These are phyloP conservation scores for Sweltsa coloradensis DNA, from an alignment of 1,140 invertebrate genomes.

Conservation along the genomic window DNA sequence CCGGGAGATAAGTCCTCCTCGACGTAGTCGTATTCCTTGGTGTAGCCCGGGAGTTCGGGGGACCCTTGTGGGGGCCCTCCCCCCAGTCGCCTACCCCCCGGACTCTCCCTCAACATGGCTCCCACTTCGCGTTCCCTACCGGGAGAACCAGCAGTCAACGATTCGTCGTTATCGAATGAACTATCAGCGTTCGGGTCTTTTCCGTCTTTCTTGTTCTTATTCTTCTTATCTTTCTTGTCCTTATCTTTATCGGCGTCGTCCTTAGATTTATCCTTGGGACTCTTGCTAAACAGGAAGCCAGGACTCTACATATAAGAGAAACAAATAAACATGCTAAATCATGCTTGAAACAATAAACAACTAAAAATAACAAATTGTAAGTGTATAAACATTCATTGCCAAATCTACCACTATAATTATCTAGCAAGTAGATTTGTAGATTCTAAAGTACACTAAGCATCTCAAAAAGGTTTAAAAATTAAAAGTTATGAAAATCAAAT, in stretches of 20 bases:
- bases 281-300: conserved; percentile 15
- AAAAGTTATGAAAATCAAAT: too few relatives aligned
- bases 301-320: conserved; percentile 11
- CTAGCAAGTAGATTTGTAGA: too few relatives aligned
- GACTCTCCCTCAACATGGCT: conserved; percentile 4
- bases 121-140: not conserved
- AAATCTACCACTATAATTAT: too few relatives aligned
- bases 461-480: too few relatives aligned
- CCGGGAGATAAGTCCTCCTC: conserved; percentile 38
- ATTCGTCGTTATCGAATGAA: too few relatives aligned
- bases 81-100: conserved; percentile 8
- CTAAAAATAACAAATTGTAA: too few relatives aligned
- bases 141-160: too few relatives aligned
- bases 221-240: conserved; percentile 15
- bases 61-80: conserved; percentile 23
- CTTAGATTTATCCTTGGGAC: conserved; percentile 9
- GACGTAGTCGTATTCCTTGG: conserved; percentile 45
- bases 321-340: conserved; percentile 8
- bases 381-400: too few relatives aligned
- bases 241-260: conserved; percentile 11
- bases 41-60: conserved; percentile 35
- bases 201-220: conserved; percentile 13
- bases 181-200: too few relatives aligned
- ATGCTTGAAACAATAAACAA: too few relatives aligned
- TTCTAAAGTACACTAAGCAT: too few relatives aligned